Percentiles rank a stretch among this genome's conserved stretches.
phyloP scores from a whole-genome alignment of 2,888 invertebrate species.

The Alloplasta piceator region DNA sequence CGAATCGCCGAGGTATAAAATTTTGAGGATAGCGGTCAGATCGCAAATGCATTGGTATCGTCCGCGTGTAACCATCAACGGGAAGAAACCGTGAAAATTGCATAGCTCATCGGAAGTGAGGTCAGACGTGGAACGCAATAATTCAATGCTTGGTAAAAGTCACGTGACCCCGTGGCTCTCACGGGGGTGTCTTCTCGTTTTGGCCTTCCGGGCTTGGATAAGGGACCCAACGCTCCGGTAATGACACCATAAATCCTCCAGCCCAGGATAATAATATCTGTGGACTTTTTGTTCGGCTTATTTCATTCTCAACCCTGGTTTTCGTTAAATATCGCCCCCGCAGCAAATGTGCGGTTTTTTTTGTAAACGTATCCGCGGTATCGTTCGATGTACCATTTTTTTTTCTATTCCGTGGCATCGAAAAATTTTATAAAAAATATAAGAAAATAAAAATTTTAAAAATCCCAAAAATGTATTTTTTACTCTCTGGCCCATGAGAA shows the following conservation, averaged over 20 bases:
- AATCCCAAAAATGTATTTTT: too few species aligned
- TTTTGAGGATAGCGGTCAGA: neutral
- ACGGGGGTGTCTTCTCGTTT: slow-evolving; percentile 10
- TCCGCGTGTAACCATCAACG: slow-evolving; percentile 17
- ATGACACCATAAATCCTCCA: slow-evolving; percentile 60
- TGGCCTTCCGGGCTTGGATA: neutral
- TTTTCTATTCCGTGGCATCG: too few species aligned
- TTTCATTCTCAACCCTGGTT: neutral
- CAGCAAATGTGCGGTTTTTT: neutral
- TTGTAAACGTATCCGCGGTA: neutral
- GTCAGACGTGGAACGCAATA: slow-evolving; percentile 54
- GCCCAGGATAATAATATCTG: slow-evolving; percentile 53
- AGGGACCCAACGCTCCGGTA: slow-evolving; percentile 53
- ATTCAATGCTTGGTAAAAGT: slow-evolving; percentile 51
- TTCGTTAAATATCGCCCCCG: neutral
- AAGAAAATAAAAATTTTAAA: too few species aligned
- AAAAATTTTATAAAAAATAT: too few species aligned
- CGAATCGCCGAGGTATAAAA: neutral
- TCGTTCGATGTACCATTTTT: too few species aligned
- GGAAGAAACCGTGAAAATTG: slow-evolving; percentile 41
- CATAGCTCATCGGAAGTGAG: slow-evolving; percentile 44
- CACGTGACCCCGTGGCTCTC: slow-evolving; percentile 40
- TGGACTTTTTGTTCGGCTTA: slow-evolving; percentile 44
- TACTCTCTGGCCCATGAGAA: too few species aligned
- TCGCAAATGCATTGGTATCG: slow-evolving; percentile 3